Conservation (phyloP, 2,888 invertebrate species). For the Cyaniris semiargus region DNA sequence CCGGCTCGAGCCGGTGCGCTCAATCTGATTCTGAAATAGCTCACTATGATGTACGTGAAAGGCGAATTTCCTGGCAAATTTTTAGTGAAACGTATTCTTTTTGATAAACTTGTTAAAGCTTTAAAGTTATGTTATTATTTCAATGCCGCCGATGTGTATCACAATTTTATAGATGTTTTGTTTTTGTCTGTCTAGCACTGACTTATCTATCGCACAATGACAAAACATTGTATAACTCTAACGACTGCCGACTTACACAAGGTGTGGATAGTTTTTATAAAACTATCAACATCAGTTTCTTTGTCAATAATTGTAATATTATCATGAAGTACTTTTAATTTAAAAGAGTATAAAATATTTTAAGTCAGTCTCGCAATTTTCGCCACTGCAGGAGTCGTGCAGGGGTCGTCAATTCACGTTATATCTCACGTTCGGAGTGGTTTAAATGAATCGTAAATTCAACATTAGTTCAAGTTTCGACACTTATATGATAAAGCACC, state of each 20-base stretch:
- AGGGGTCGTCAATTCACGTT: slow-evolving; percentile 8
- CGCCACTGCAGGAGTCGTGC: not conserved
- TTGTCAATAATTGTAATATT: not conserved
- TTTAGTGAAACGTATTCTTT: not conserved
- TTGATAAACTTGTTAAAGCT: too few relatives aligned
- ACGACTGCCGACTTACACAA: too few relatives aligned
- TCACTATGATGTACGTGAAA: not conserved
- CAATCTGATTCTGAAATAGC: slow-evolving; percentile 43
- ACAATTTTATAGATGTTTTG: too few relatives aligned
- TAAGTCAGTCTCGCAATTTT: not conserved
- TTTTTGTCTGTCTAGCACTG: too few relatives aligned
- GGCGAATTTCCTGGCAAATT: not conserved
- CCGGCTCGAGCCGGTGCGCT: slow-evolving; percentile 48
- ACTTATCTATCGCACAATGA: too few relatives aligned
- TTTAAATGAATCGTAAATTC: slow-evolving; percentile 25
- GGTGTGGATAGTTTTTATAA: too few relatives aligned
- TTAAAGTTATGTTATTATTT: too few relatives aligned
- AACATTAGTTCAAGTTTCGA: slow-evolving; percentile 23
- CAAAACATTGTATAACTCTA: too few relatives aligned
- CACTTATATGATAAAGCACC: slow-evolving; percentile 24
- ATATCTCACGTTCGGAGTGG: not conserved
- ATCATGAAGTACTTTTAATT: not conserved
- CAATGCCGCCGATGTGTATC: too few relatives aligned
- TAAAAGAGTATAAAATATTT: not conserved
- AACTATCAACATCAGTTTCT: not conserved